Evolutionary conservation across 2,113 vertebrate genomes (phyloP), one percentile per base, ranked within the genome.

Genomic region (Prietella phreatophila): DNA sequence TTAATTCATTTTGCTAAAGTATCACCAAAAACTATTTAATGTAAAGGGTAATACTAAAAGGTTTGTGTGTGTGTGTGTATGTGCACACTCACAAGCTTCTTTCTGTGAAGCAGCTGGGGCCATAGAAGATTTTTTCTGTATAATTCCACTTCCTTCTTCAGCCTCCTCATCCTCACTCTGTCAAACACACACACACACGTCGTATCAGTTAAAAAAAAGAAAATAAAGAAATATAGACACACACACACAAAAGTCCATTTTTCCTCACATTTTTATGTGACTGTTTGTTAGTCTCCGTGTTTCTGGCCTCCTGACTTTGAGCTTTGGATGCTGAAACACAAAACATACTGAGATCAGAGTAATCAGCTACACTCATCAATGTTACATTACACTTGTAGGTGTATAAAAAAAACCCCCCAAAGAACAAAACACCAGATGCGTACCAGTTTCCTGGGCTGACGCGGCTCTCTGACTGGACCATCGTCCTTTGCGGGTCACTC

Each of bases 401-500:
- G 10, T 58, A 15, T 14, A 42, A 58, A 7, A 47, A 7, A 47
- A 47, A 36, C 36, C 36, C 36, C 36, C n/a, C n/a, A n/a, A n/a
- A n/a, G n/a, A 5, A 36, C 17, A 7, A 60, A 63, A 27, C 22
- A 63, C 30, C 13, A 19, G 20, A 82, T 17, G 85, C 65, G 36
- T 81, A 39, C 80, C 56, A 65, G 36, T 73, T 85, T 93, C 90
- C 60, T 91, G 90, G 27, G 55, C 67, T 25, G 85, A 36, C 27
- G 85, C 42, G 25, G 82, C 76, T 71, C 84, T 93, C 69, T 90
- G 92, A 85, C 0, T 79, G 8, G 92, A 92, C 56, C 88, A 90
- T 73, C 91, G 93, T 58, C 89, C 90, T 88, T 92, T 93, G 1
- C 91, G 89, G n/a, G 92, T 88, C 84, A 90, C 85, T 89, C 92